These are phyloP conservation scores for Columba livia DNA, from an alignment of 2,113 vertebrate species.

Conservation along the genomic window DNA sequence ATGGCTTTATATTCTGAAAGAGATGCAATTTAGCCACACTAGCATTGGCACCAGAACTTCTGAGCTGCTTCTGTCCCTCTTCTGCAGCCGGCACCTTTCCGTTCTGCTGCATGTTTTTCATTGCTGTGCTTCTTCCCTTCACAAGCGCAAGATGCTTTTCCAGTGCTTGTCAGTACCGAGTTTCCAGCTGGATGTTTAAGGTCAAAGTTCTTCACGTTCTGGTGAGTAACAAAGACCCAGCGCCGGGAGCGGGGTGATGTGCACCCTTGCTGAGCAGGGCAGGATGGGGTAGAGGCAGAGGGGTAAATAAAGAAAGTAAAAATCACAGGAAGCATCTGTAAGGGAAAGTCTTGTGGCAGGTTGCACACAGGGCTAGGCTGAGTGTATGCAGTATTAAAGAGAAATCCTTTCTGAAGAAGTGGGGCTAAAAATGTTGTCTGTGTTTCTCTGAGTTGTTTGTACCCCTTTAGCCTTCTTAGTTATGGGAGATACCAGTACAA, in stretches of 20 bases:
- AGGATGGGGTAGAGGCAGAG: neutral
- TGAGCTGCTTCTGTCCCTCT: neutral
- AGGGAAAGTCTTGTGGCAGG: neutral
- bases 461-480: neutral
- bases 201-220: conserved; percentile 15
- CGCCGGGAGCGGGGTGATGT: fast-evolving
- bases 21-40: neutral
- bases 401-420: neutral
- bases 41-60: neutral
- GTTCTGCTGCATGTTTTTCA: neutral
- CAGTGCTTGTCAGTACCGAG: neutral
- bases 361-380: neutral
- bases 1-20: neutral
- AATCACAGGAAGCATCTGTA: neutral
- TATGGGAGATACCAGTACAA: neutral
- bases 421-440: neutral
- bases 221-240: neutral
- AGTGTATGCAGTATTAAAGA: neutral
- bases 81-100: neutral
- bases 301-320: neutral
- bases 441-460: neutral
- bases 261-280: neutral
- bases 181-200: conserved; percentile 3
- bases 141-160: neutral
- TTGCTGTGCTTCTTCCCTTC: neutral